These are phyloP conservation scores for Ceratotherium simum DNA, from an alignment of 2,113 vertebrate species.

Conservation along the genomic window DNA sequence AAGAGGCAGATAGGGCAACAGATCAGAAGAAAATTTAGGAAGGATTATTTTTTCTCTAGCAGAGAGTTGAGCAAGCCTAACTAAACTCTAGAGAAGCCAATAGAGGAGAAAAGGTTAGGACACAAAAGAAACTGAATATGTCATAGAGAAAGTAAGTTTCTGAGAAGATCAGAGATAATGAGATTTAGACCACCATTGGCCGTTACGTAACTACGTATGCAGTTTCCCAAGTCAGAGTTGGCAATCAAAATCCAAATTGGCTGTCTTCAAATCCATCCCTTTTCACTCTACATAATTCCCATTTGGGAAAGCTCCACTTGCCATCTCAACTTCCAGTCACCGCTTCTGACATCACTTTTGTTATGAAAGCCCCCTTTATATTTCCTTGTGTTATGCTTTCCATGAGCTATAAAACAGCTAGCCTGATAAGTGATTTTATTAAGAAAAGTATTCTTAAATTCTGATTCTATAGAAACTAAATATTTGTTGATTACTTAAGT, in stretches of 20 bases:
- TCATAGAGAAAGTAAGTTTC: neutral
- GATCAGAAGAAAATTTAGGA: neutral
- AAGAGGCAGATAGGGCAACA: neutral
- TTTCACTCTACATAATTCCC: neutral
- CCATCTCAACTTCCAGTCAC: neutral
- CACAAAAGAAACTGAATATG: neutral
- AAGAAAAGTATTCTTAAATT: neutral
- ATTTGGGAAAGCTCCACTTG: neutral
- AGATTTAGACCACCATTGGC: neutral
- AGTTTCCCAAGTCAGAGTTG: neutral
- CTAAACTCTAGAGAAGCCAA: neutral
- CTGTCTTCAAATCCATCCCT: neutral
- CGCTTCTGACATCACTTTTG: neutral
- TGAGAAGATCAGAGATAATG: neutral
- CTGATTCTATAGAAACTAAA: neutral
- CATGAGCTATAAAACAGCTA: neutral
- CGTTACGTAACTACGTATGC: neutral
- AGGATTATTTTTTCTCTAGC: neutral
- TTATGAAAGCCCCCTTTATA: neutral
- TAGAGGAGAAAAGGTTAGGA: neutral
- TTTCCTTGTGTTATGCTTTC: neutral
- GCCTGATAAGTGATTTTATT: neutral
- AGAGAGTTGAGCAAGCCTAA: neutral
- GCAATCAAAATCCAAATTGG: neutral
- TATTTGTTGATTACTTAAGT: neutral